A percentile compares a stretch with the other conserved stretches of the same genome.
Evolutionary conservation across 2,797 vertebrate genomes (phyloP).

Genomic region (Odontamblyopus rebecca): DNA sequence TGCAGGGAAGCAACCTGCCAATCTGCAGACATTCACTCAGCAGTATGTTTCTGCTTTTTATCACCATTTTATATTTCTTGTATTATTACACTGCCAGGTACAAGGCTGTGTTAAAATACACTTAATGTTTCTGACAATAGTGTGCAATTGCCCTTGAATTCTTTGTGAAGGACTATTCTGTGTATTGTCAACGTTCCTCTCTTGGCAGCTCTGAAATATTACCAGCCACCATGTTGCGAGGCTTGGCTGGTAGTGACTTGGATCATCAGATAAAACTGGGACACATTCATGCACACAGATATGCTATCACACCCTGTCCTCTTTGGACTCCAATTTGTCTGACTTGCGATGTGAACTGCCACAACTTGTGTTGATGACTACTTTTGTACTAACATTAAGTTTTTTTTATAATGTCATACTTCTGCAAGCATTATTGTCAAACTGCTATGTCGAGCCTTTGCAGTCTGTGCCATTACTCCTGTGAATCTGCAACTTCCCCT

Average conservation of each 20-base stretch:
- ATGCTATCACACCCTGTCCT: conserved; percentile 41
- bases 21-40: conserved; percentile 36
- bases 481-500: conserved; percentile 58
- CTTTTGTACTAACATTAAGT: conserved; percentile 3
- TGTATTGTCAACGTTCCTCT: conserved; percentile 28
- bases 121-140: conserved; percentile 17
- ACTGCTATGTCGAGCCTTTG: conserved; percentile 10
- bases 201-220: conserved; percentile 42
- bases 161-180: conserved; percentile 9
- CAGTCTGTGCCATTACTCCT: conserved; percentile 14
- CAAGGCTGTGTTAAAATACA: conserved; percentile 15
- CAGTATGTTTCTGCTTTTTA: conserved; percentile 19
- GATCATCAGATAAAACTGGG: conserved; percentile 55
- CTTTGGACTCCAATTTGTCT: conserved; percentile 52
- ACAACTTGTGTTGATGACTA: conserved; percentile 32
- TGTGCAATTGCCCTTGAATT: conserved; percentile 20
- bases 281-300: conserved; percentile 35
- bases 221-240: conserved; percentile 36
- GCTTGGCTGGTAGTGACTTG: conserved; percentile 48
- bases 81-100: conserved; percentile 13
- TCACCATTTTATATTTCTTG: conserved; percentile 10
- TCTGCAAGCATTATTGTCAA: conserved; percentile 15
- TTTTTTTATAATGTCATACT: conserved; percentile 3
- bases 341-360: conserved; percentile 33
- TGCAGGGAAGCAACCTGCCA: conserved; percentile 59